Percentiles rank a stretch among this genome's conserved stretches.
Evolutionary conservation across 2,888 invertebrate species (phyloP).

Genomic region (Lottia scabra): DNA sequence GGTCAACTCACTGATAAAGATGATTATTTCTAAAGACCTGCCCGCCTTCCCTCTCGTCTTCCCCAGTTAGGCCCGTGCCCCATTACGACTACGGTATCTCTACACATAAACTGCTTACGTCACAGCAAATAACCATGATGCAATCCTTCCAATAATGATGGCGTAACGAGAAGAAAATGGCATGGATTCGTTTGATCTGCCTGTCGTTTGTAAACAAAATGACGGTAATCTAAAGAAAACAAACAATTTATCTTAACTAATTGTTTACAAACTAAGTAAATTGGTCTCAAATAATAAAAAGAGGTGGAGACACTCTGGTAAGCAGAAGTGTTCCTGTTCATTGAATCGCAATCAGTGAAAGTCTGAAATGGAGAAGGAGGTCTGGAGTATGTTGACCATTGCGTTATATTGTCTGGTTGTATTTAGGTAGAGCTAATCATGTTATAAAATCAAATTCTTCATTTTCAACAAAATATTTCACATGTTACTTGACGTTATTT

Average conservation of each 20-base stretch:
- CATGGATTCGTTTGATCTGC: slow-evolving; percentile 2
- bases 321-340: too few relatives aligned
- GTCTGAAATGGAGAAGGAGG: too few relatives aligned
- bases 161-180: slow-evolving; percentile 3
- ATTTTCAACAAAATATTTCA: too few relatives aligned
- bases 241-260: not conserved
- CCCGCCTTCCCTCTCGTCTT: not conserved
- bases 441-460: too few relatives aligned
- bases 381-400: too few relatives aligned
- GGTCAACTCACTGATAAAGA: not conserved
- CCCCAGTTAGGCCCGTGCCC: not conserved
- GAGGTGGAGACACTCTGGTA: not conserved
- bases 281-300: not conserved
- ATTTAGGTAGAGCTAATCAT: too few relatives aligned
- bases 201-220: not conserved
- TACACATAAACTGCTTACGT: not conserved
- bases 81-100: not conserved
- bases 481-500: too few relatives aligned
- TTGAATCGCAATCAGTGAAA: too few relatives aligned
- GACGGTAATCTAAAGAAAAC: slow-evolving; percentile 1
- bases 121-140: not conserved
- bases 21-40: not conserved
- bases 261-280: slow-evolving; percentile 1
- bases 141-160: not conserved
- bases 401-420: too few relatives aligned